Base-by-base conservation (phyloP, 2,888 invertebrate species). In the Margaritifera margaritifera region DNA sequence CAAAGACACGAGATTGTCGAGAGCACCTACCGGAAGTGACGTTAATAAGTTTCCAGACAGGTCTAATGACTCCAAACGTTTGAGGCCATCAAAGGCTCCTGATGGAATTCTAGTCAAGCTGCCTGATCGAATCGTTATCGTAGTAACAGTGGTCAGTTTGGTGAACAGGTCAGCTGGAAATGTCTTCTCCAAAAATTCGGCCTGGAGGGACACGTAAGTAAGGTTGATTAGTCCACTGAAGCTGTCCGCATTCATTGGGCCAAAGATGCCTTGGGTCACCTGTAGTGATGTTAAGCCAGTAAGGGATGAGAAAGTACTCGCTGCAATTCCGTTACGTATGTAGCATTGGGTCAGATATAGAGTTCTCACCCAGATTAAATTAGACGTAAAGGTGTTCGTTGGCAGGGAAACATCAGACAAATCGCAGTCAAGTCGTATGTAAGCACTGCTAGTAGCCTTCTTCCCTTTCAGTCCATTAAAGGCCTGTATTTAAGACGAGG, bases 21-120 rank as follows among this genome's bases (percentile, higher is more conserved):
- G 67, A n/a, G 68, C 20, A n/a, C 58, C 69, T 6, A 59, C 60
- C 11, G 73, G 73, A 4, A 73, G 53, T 51, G 67, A 67, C 53
- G 58, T 65, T 20, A 73, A 52, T 19, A 67, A 58, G 62, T 73
- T 69, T 19, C 58, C 57, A 6, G 73, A 73, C 42, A 73, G 55
- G 55, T 72, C 72, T 51, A 73, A 55, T 27, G 62, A 55, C 52
- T 56, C 51, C 8, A 73, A 62, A 15, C 24, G 27, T 4, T 1
- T n/a, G 31, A 69, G 57, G 6, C 67, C 67, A 22, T 20, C n/a
- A 24, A 73, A 67, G 15, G 64, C 61, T 15, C 60, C 65, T 22
- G 64, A 22, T 22, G 67, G 24, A 19, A 73, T 51, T 8, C 54
- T 62, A 8, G 65, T 58, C n/a, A 74, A 27, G 11, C 68, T 65